Base-by-base conservation (phyloP, 2,113 vertebrate species). In the Pipra filicauda region DNA sequence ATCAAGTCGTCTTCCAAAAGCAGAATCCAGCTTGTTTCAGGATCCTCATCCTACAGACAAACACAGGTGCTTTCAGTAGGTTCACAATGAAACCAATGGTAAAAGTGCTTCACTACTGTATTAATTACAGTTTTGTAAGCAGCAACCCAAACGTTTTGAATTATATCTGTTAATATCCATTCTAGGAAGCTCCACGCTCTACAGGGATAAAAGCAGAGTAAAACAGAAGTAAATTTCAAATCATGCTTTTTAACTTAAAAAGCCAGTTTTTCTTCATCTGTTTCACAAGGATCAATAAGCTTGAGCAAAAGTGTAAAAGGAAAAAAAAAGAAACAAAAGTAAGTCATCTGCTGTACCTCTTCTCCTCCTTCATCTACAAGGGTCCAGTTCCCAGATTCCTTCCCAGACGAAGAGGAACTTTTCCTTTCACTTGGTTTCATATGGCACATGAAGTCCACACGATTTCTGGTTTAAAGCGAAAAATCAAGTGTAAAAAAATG, bases 351-450 rank as follows among this genome's bases (percentile, higher is more conserved):
- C 18, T 58, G 52, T 96, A 99, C 99, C 98, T 99, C 99, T 95
- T 99, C 99, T 95, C 99, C 99, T 54, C 98, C 99, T 97, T 99
- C 99, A 92, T 99, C 99, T 23, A 99, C 99, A 35, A 99, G 96
- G 8, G 99, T 99, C 99, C 99, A 99, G 90, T 99, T 99, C 21
- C 99, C 99, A 58, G 99, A 99, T 15, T 97, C 98, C 21, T 98
- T 98, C 57, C 97, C 99, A n/a, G 98, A 98, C 5, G 96, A 97
- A 43, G 98, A 97, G 14, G 98, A 97, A 64, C 91, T 97, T 95
- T 98, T 99, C 89, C 95, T 94, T 86, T 99, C 99, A 94, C 95
- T 98, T 27, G 99, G 99, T 93, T 99, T 99, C 98, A 99, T 99
- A 89, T 99, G 98, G 91, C 98, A 98, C 96, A 99, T 97, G 86